Conservation (phyloP, 2,888 invertebrate genomes). For the Drosophila histrio region DNA sequence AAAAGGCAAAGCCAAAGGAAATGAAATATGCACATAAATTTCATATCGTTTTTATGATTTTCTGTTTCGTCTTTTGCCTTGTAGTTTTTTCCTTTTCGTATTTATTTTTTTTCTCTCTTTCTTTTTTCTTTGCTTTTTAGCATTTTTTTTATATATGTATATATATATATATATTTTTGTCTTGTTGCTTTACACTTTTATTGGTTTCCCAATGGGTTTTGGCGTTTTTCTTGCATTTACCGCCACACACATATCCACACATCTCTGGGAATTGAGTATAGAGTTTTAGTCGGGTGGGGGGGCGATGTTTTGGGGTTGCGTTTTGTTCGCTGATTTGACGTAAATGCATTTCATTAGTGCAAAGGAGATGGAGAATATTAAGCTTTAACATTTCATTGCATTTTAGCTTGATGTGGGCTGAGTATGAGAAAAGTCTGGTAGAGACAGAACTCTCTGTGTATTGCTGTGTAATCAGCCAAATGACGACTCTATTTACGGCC, state of each 20-base stretch:
- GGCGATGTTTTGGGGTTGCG: constrained; percentile 16
- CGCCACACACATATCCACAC: constrained; percentile 19
- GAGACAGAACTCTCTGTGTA: not conserved
- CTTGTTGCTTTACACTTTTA: constrained; percentile 62
- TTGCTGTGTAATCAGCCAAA: constrained; percentile 47
- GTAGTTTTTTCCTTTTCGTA: constrained; percentile 41
- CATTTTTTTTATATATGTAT: constrained; percentile 5
- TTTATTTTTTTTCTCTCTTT: too few relatives aligned
- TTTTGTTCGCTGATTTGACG: constrained; percentile 51
- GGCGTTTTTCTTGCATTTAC: constrained; percentile 40
- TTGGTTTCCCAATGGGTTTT: constrained; percentile 67
- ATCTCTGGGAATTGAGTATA: constrained; percentile 34
- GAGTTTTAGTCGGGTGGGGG: not conserved
- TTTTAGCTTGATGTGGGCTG: constrained; percentile 19
- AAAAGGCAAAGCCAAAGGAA: constrained; percentile 61
- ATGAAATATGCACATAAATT: constrained; percentile 79
- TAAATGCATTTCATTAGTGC: constrained; percentile 60
- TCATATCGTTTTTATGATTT: constrained; percentile 79
- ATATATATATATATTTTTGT: constrained; percentile 23
- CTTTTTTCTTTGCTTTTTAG: not conserved
- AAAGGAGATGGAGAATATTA: constrained; percentile 41
- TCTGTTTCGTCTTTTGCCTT: constrained; percentile 53
- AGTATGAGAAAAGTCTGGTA: not conserved
- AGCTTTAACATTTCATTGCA: constrained; percentile 64
- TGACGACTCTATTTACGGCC: constrained; percentile 53